Evolutionary conservation across 2,888 invertebrate genomes (phyloP).

Genomic region (Drosophila stalkeri): DNA sequence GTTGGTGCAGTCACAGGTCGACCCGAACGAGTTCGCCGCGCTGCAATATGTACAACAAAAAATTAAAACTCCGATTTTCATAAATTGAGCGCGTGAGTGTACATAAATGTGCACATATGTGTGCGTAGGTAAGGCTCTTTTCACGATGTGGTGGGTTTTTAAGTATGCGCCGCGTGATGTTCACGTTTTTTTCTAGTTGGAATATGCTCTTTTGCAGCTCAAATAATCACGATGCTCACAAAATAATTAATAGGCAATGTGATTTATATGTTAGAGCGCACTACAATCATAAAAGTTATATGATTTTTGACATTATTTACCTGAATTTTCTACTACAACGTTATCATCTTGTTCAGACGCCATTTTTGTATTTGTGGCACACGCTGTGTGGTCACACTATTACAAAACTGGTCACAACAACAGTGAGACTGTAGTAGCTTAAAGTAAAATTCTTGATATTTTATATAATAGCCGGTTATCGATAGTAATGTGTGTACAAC

Average conservation of each 20-base stretch:
- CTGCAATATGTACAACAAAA: conserved; percentile 76
- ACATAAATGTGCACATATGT: conserved; percentile 5
- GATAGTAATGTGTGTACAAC: conserved; percentile 36
- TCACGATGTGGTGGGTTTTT: conserved; percentile 41
- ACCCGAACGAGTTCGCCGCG: conserved; percentile 87
- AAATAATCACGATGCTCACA: neutral
- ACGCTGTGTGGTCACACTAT: conserved; percentile 45
- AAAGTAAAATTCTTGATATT: conserved; percentile 14
- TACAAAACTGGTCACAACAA: conserved; percentile 40
- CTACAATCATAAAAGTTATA: neutral
- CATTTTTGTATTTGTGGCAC: conserved; percentile 80
- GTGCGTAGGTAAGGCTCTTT: conserved; percentile 15
- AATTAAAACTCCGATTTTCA: conserved; percentile 16
- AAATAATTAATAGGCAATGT: neutral
- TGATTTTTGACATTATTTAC: conserved; percentile 61
- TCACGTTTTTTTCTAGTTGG: conserved; percentile 31
- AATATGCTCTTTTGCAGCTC: neutral
- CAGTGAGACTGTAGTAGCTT: conserved; percentile 23
- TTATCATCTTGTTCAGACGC: conserved; percentile 85
- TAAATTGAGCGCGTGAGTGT: conserved; percentile 21
- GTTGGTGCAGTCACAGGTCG: conserved; percentile 82
- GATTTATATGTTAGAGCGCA: conserved; percentile 10
- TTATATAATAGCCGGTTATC: conserved; percentile 28
- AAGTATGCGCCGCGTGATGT: conserved; percentile 65
- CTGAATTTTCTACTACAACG: conserved; percentile 82